Base-by-base conservation (phyloP, 2,113 vertebrate genomes). In the Gambusia holbrooki region DNA sequence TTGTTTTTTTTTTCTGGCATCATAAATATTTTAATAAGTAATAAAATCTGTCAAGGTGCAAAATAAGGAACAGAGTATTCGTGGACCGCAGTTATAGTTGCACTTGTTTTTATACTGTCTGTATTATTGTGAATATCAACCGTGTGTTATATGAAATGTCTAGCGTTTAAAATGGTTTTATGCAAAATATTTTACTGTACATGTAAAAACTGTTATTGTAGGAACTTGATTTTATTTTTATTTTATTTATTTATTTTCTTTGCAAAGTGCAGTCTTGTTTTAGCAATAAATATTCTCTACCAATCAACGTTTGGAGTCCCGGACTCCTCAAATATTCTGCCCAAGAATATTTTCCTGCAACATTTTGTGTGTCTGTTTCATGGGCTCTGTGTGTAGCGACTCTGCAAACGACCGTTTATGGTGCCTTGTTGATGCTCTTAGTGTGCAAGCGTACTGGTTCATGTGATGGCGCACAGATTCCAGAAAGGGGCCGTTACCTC, bases 271-370 rank as follows among this genome's bases (percentile, higher is more conserved):
- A 62, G 88, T 91, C 82, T 58, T 71, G 92, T 91, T 90, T 91
- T 88, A 92, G 92, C 92, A 93, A 93, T 93, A 92, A 91, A 72
- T 87, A 72, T 86, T 71, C 77, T 86, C 82, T 86, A 82, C 87
- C 19, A 69, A 86, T 84, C 71, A 51, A 77, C 5, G 79, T 87
- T 71, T 72, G 85, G 87, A 85, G 77, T 42, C 73, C 62, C 70
- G 73, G 86, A 64, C 35, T 74, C 83, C 13, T 76, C 68, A 83
- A 65, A 40, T 67, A 65, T 84, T 79, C 81, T 85, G 81, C 80
- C 81, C 48, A 68, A 72, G 67, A 65, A 42, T 66, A 58, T 37
- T 51, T 62, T 78, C 27, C 60, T 82, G 73, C 66, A 64, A 62
- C 9, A 0, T 62, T 72, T 63, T 69, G 3, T 19, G 51, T 60